Evolutionary conservation across 2,113 vertebrate genomes (phyloP).

Genomic region (Nansenia antarctica): DNA sequence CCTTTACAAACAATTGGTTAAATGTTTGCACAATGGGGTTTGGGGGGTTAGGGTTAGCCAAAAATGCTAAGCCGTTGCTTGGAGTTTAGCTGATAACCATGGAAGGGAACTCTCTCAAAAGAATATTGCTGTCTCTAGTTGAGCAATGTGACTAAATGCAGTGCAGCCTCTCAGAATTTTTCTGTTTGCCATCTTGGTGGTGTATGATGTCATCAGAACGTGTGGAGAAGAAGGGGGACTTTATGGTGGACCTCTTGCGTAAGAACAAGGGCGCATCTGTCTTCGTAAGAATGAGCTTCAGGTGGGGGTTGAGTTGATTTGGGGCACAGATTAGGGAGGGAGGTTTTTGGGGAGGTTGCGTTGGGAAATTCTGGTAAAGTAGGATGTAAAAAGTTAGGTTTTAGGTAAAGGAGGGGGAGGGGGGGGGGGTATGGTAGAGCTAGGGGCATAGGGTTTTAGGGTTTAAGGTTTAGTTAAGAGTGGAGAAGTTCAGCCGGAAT

Average conservation of each 20-base stretch:
- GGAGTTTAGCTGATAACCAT: conserved; percentile 27
- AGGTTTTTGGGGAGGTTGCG: neutral
- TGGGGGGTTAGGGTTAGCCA: neutral
- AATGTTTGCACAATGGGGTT: conserved; percentile 66
- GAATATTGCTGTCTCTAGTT: conserved; percentile 44
- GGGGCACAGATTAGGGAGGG: neutral
- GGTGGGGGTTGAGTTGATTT: neutral
- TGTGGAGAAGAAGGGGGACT: conserved; percentile 86
- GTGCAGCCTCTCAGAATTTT: conserved; percentile 52
- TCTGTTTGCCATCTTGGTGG: conserved; percentile 40
- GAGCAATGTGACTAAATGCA: conserved; percentile 59
- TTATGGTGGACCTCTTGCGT: conserved; percentile 76
- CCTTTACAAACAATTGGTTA: conserved; percentile 76
- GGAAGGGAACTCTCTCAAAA: conserved; percentile 48
- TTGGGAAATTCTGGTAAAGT: neutral
- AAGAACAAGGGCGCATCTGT: conserved; percentile 78
- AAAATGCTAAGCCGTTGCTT: conserved; percentile 33
- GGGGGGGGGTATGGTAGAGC: neutral
- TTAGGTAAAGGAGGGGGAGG: neutral
- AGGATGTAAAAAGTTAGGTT: neutral
- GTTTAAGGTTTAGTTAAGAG: conserved; percentile 29
- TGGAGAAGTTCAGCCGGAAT: conserved; percentile 77
- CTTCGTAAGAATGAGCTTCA: conserved; percentile 62
- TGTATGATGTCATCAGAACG: conserved; percentile 54
- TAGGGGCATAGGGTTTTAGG: neutral